A percentile compares a stretch with the other conserved stretches of the same genome.
Conservation (phyloP, 2,797 vertebrate species). For the Acanthiza pusilla region DNA sequence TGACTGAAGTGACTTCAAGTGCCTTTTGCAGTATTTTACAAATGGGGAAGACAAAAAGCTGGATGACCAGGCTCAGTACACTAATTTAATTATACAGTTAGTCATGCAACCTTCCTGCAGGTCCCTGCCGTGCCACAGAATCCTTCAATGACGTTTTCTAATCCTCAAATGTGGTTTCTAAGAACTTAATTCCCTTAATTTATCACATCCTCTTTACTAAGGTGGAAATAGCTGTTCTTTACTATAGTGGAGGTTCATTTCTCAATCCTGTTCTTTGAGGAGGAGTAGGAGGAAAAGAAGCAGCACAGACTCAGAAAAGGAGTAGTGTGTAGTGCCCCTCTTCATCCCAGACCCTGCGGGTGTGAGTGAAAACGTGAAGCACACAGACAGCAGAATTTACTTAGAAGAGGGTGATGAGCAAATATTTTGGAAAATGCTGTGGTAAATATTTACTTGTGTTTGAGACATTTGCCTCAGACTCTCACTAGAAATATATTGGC, state of each 20-base stretch:
- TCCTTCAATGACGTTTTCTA: rapidly evolving
- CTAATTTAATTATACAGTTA: rapidly evolving
- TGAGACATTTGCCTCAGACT: not conserved
- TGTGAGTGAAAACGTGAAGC: not conserved
- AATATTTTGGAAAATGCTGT: not conserved
- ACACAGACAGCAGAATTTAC: not conserved
- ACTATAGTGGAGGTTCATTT: not conserved
- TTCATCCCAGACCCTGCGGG: rapidly evolving
- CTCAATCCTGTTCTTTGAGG: not conserved
- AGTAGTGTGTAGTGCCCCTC: not conserved
- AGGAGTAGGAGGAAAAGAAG: not conserved
- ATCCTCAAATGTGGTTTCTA: not conserved
- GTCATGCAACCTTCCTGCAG: not conserved
- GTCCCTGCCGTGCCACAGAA: not conserved
- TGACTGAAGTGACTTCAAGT: not conserved
- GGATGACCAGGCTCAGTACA: not conserved
- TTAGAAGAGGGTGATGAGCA: not conserved
- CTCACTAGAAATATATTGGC: not conserved
- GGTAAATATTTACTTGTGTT: not conserved
- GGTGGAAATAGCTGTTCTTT: not conserved
- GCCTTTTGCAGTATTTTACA: not conserved
- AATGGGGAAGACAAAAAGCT: not conserved
- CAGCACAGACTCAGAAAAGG: not conserved
- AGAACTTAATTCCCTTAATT: not conserved
- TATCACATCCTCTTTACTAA: not conserved